A percentile compares a stretch with the other conserved stretches of the same genome.
Conservation (phyloP, 2,888 invertebrate genomes). For the Dexiosoma caninum region DNA sequence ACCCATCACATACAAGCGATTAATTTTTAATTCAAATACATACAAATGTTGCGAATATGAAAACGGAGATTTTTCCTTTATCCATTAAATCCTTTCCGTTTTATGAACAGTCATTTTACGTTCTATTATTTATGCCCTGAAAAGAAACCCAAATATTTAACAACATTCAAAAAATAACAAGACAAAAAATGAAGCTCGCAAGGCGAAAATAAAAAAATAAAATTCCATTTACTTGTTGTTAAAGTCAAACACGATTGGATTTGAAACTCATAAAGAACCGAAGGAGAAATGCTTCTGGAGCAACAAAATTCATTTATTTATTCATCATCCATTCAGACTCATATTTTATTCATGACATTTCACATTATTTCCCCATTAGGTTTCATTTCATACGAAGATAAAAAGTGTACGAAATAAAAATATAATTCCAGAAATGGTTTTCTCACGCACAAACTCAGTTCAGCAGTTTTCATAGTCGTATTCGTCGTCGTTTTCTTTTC, state of each 20-base stretch:
- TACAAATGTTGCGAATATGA: no score
- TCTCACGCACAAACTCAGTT: background rate
- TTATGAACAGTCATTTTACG: background rate
- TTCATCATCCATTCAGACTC: no score
- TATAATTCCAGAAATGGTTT: background rate
- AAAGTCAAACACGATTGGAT: conserved; percentile 6
- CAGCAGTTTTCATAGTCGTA: background rate
- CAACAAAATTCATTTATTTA: conserved; percentile 2
- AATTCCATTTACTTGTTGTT: background rate
- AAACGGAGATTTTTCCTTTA: no score
- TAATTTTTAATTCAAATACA: no score
- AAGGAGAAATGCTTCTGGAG: background rate
- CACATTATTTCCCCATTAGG: background rate
- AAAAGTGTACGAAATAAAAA: background rate
- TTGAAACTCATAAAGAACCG: background rate
- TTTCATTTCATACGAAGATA: background rate
- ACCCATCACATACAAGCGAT: no score
- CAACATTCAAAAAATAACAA: background rate
- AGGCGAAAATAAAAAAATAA: background rate
- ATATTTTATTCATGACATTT: conserved; percentile 29
- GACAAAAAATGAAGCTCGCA: background rate
- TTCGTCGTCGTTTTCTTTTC: no score
- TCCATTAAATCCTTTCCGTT: background rate
- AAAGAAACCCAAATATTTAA: conserved; percentile 11
- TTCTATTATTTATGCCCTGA: background rate